Evolutionary conservation across 2,888 invertebrate species (phyloP), one percentile per base, ranked within the genome.

Genomic region (Drosophila testacea): DNA sequence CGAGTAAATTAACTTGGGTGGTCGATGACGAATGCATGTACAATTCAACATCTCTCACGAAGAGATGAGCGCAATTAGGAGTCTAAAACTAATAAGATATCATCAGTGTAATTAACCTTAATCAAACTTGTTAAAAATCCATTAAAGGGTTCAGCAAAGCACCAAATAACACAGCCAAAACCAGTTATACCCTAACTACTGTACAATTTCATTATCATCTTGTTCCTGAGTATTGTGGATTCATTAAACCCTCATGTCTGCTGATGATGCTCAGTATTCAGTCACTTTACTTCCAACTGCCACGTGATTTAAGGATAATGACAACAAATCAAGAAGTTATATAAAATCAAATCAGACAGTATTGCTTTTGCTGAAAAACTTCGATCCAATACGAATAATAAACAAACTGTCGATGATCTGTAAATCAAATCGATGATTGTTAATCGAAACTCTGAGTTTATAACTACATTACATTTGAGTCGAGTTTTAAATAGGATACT

Each of bases 1-100:
- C 34, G 46, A 69, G 13, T 44, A 36, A 51, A 42, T 60, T 28
- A 16, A 41, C 63, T 16, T 78, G 75, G 79, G 75, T 75, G 75
- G 75, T 60, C 75, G 30, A 32, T 50, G 38, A 34, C 28, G 59
- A 34, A 72, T 56, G 44, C 42, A 51, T 51, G 59, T 42, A 54
- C 36, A 64, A 48, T 61, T 57, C 38, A 47, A 22, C 52, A 59
- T 60, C 60, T 41, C 63, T 55, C 41, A 63, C 63, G 36, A 52
- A 27, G 22, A 27, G 55, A 64, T 54, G 71, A 55, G 52, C 57
- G 55, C 70, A 81, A 81, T 81, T 81, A 70, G 78, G 63, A 66
- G 59, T 36, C 55, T 50, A 60, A 64, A 69, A 42, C 81, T 63
- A 81, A 77, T 77, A 60, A 69, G 78, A 79, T 79, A 73, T 77